Conservation (phyloP, 2,797 vertebrate genomes). For the Nothura maculosa region DNA sequence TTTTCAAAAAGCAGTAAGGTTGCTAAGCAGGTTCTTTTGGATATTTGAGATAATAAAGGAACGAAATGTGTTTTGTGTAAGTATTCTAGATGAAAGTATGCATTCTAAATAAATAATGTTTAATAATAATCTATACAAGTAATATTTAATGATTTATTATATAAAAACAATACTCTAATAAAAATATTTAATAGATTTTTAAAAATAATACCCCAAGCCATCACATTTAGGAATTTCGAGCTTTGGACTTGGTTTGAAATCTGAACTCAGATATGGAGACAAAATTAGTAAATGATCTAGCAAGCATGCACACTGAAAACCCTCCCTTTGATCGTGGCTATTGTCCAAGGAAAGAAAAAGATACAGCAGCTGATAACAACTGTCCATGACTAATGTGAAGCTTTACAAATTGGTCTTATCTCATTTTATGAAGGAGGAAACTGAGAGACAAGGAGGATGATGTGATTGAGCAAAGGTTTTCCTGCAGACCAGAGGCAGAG, state of each 20-base stretch:
- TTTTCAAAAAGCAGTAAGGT: background rate
- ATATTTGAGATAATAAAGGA: background rate
- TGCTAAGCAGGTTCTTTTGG: background rate
- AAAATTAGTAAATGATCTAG: background rate
- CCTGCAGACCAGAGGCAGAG: background rate
- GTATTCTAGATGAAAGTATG: background rate
- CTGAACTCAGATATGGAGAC: background rate
- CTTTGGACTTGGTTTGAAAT: background rate
- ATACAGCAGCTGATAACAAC: background rate
- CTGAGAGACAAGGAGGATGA: background rate
- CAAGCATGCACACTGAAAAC: background rate
- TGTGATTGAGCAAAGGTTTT: background rate
- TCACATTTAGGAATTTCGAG: background rate
- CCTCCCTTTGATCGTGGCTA: background rate
- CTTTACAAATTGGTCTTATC: background rate
- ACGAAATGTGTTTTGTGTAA: background rate
- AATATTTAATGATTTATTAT: too few species aligned
- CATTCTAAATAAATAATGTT: background rate
- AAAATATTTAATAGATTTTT: background rate
- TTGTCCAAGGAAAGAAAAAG: background rate
- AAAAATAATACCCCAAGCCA: background rate
- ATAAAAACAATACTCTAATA: too few species aligned
- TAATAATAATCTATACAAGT: too few species aligned
- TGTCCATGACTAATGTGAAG: background rate
- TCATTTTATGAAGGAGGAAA: background rate